Conservation (phyloP, 2,888 invertebrate genomes). For the Bombylius discolor region DNA sequence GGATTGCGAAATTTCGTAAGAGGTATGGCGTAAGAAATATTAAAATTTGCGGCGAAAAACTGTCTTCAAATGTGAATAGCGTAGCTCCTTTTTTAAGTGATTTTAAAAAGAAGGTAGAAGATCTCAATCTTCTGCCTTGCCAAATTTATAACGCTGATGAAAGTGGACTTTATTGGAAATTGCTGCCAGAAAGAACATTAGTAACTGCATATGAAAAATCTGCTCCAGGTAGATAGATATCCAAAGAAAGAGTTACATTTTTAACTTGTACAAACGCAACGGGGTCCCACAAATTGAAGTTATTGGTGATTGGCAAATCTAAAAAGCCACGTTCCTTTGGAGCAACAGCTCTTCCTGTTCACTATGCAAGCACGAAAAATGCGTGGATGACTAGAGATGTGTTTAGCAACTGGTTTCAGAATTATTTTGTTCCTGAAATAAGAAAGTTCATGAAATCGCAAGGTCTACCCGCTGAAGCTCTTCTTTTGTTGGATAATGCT, state of each 20-base stretch:
- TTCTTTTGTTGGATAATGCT: too few species aligned
- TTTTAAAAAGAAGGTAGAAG: neutral
- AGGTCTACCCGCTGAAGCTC: too few species aligned
- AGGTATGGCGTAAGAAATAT: too few species aligned
- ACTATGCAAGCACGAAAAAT: conserved; percentile 9
- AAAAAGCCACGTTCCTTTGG: conserved; percentile 12
- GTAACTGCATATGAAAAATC: conserved; percentile 9
- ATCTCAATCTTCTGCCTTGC: conserved; percentile 3
- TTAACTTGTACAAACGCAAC: conserved; percentile 15
- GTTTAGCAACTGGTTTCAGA: conserved; percentile 15
- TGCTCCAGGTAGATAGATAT: conserved; percentile 6
- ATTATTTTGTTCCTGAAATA: conserved; percentile 14
- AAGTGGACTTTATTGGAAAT: conserved; percentile 7
- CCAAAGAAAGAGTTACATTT: conserved; percentile 13
- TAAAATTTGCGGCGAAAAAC: too few species aligned
- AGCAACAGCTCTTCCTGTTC: conserved; percentile 12
- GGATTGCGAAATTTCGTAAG: too few species aligned
- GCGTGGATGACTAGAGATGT: conserved; percentile 14
- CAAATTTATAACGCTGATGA: conserved; percentile 16
- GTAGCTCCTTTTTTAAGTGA: too few species aligned
- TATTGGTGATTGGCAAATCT: conserved; percentile 14
- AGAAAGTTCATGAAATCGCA: too few species aligned
- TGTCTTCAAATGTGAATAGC: too few species aligned
- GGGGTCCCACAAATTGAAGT: conserved; percentile 16
- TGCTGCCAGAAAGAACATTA: conserved; percentile 9